Conservation (phyloP, 2,113 vertebrate species). For the Protomyctophum bolini region DNA sequence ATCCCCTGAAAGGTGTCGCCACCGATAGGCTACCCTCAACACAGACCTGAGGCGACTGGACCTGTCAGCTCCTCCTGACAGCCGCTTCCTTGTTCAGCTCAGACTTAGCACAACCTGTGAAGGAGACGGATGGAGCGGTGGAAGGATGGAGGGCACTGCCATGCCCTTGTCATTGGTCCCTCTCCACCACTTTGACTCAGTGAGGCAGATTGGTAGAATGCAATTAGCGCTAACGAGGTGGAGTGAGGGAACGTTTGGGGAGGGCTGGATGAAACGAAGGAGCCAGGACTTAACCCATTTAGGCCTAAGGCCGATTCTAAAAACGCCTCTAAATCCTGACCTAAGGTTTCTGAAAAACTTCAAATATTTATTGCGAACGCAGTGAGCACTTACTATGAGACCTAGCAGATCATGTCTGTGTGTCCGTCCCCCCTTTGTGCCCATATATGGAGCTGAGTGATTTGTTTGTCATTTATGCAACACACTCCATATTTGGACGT, state of each 20-base stretch:
- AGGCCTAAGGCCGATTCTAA: too few species aligned
- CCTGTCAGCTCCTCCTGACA: slow-evolving; percentile 40
- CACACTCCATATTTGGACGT: too few species aligned
- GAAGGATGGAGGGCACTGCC: slow-evolving; percentile 31
- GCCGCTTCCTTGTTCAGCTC: slow-evolving; percentile 35
- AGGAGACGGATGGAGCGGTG: neutral
- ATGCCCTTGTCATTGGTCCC: slow-evolving; percentile 31
- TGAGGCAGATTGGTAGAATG: slow-evolving; percentile 89
- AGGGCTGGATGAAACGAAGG: slow-evolving; percentile 24
- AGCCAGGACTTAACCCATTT: too few species aligned
- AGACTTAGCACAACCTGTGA: neutral
- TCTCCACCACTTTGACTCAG: slow-evolving; percentile 80
- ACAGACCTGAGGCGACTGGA: slow-evolving; percentile 39
- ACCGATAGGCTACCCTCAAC: neutral
- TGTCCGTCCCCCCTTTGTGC: too few species aligned
- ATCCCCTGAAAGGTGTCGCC: too few species aligned
- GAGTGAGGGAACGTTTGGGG: slow-evolving; percentile 28
- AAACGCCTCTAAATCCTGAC: too few species aligned
- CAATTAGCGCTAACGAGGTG: slow-evolving; percentile 89
- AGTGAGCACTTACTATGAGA: too few species aligned
- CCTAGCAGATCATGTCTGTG: too few species aligned
- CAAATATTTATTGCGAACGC: too few species aligned
- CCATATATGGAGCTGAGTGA: too few species aligned
- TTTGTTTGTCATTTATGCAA: too few species aligned
- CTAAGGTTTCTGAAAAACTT: too few species aligned